phyloP scores from a whole-genome alignment of 2,797 vertebrate species.

The Rhabdomys pumilio region DNA sequence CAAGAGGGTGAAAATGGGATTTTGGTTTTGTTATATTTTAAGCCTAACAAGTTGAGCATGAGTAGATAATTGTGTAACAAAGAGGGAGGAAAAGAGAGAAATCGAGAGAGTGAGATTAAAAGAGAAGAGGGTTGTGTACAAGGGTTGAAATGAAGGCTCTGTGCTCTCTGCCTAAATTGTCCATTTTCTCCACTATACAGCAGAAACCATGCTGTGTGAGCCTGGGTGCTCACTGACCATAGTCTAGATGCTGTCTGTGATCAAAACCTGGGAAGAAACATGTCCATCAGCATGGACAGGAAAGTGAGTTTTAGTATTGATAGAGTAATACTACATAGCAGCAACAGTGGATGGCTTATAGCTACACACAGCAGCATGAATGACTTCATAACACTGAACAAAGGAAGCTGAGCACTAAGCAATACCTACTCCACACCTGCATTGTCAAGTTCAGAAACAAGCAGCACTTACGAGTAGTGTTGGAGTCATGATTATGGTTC shows the following conservation, averaged over 20 bases:
- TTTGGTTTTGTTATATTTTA: constrained; percentile 47
- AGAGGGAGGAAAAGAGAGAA: not conserved
- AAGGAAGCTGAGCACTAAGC: constrained; percentile 38
- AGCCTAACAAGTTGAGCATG: not conserved
- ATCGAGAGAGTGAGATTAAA: not conserved
- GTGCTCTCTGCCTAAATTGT: not conserved
- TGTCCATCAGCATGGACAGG: not conserved
- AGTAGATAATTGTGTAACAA: not conserved
- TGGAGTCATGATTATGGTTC: not conserved
- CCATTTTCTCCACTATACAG: not conserved
- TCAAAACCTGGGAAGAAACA: constrained; percentile 17
- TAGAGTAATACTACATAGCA: not conserved
- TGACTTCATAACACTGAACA: constrained; percentile 47
- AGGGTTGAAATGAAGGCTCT: not conserved
- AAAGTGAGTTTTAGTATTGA: constrained; percentile 32
- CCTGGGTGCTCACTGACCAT: not conserved
- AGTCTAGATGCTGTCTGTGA: not conserved
- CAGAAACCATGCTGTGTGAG: not conserved
- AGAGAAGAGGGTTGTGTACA: not conserved
- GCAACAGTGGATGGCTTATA: not conserved
- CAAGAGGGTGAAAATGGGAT: not conserved
- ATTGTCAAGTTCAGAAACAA: constrained; percentile 42
- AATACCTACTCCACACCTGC: constrained; percentile 37
- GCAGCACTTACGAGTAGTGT: not conserved
- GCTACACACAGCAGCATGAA: constrained; percentile 10